These are phyloP conservation scores for Phalacrocorax brasilianus DNA, from an alignment of 2,113 vertebrate genomes.

Conservation along the genomic window DNA sequence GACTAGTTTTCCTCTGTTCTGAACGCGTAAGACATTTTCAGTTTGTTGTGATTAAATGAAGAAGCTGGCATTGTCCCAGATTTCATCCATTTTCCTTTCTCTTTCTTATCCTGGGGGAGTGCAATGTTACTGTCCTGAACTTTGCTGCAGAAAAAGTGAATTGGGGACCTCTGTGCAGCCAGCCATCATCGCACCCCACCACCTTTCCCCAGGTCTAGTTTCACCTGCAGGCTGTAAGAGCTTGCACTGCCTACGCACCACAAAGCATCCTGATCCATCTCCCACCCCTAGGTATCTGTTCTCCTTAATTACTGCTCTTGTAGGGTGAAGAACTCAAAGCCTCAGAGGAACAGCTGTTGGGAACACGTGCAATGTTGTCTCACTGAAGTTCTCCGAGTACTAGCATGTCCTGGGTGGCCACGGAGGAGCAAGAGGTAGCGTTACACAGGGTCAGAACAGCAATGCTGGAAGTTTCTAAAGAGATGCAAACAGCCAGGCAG, in stretches of 20 bases:
- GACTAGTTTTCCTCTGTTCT: constrained; percentile 46
- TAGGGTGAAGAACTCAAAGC: background rate
- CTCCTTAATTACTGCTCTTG: background rate
- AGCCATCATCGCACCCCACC: background rate
- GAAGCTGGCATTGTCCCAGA: background rate
- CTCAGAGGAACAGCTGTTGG: background rate
- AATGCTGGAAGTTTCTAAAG: background rate
- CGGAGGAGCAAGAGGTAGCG: background rate
- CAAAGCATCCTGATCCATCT: background rate
- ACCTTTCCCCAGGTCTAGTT: background rate
- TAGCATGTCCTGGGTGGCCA: background rate
- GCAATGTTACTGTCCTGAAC: background rate
- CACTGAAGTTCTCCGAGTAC: background rate
- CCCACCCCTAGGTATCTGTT: background rate
- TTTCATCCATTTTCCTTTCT: background rate
- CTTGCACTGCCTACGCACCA: accelerated
- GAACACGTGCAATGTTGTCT: background rate
- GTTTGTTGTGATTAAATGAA: constrained; percentile 15
- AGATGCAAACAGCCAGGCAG: background rate
- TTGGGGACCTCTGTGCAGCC: background rate
- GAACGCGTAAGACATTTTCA: background rate
- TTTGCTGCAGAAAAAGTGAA: background rate
- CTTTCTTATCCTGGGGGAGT: background rate
- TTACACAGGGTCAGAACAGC: background rate
- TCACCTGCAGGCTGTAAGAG: background rate